Evolutionary conservation across 2,797 vertebrate genomes (phyloP), one percentile per base, ranked within the genome.

Genomic region (Babyrousa celebensis): DNA sequence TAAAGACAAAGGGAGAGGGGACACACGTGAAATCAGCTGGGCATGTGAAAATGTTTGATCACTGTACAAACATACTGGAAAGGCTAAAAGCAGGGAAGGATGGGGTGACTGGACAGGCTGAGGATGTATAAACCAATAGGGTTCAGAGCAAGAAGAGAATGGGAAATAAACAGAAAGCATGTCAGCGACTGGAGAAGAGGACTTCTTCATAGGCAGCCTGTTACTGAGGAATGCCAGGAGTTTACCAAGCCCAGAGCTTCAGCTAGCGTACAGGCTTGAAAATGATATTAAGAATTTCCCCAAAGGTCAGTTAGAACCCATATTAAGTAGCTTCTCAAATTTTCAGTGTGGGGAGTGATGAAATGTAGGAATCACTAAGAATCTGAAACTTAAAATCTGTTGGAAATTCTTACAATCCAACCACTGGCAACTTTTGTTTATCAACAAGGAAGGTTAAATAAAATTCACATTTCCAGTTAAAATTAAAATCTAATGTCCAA

Each of bases 341-440:
- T 56, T 79, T 75, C 71, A 78, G 21, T 48, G 60, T 17, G 9
- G 20, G 3, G 6, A 79, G 14, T 21, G 58, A 20, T 4, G 9
- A 85, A 29, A 18, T 14, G 48, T 4, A 40, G 27, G 20, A 68
- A 67, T 15, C 7, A 75, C 32, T 75, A 96, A 54, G 32, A 91
- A 85, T 58, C 25, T 12, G 25, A 75, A 21, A 85, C 12, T n/a
- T 27, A 74, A 40, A 67, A 72, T 95, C 18, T 82, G 74, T 40
- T 6, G 83, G 74, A 94, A 56, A 77, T 89, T 85, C 58, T 83
- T 72, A 56, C 43, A 92, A 60, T 29, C 67, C n/a, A 86, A 74
- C 40, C 60, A 58, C 27, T 40, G 43, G 20, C 23, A 60, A 93
- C 56, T 65, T 48, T 54, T 86, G 40, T 63, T 71, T 85, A 75